These are phyloP conservation scores for Andrena marginata DNA, from an alignment of 2,888 invertebrate species.

Conservation along the genomic window DNA sequence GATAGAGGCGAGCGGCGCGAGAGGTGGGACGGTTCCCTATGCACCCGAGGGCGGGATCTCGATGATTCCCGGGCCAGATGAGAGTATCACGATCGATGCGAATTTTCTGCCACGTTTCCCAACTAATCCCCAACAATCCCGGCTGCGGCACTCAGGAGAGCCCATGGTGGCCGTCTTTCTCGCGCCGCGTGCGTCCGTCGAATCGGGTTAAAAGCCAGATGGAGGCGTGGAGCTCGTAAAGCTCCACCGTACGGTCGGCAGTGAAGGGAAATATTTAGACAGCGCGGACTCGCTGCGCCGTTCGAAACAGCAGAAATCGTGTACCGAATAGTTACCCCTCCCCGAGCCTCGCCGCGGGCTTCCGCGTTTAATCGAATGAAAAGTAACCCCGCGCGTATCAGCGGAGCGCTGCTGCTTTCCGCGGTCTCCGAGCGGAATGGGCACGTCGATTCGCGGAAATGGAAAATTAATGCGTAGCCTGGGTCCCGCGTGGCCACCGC, in stretches of 20 bases:
- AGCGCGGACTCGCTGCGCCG: background rate
- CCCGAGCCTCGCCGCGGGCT: background rate
- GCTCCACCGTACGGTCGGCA: background rate
- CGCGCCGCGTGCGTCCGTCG: background rate
- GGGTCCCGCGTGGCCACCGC: slow-evolving; percentile 13
- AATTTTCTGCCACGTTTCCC: slow-evolving; percentile 1
- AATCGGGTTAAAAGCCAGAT: slow-evolving; percentile 4
- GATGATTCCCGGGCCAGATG: background rate
- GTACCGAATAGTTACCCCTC: too few species aligned
- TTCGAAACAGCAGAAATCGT: background rate
- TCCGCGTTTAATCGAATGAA: slow-evolving; percentile 16
- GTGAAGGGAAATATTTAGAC: background rate
- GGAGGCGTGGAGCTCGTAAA: background rate
- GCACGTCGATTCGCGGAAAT: slow-evolving; percentile 43
- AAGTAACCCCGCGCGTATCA: slow-evolving; percentile 3
- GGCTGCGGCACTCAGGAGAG: too few species aligned
- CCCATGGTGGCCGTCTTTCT: background rate
- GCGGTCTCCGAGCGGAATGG: too few species aligned
- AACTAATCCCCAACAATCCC: background rate
- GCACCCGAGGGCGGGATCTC: too few species aligned
- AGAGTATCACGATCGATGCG: background rate
- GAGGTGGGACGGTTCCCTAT: too few species aligned
- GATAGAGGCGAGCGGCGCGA: too few species aligned
- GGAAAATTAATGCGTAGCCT: slow-evolving; percentile 55
- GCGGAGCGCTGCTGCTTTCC: background rate